Base-by-base conservation (phyloP, 2,113 vertebrate species). In the Engystomops pustulosus region DNA sequence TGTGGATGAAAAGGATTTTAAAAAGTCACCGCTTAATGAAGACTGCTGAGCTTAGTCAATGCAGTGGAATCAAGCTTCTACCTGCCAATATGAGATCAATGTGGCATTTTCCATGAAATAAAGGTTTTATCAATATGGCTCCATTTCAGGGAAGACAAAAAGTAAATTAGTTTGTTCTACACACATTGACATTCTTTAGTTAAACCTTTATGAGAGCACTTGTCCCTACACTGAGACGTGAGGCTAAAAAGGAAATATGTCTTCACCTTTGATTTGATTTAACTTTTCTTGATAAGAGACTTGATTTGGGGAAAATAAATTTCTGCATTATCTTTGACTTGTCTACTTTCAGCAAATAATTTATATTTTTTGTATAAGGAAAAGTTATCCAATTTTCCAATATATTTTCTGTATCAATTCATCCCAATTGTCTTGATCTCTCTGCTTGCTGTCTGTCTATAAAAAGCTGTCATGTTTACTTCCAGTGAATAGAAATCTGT, bases 111-210 rank as follows among this genome's bases (percentile, higher is more conserved):
- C 85, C 68, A 88, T 86, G 83, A 91, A 93, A 92, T 90, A 89
- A 88, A 91, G 88, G 87, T 86, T 90, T 91, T 91, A 88, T 93
- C 88, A 89, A 86, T 88, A 79, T 82, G 89, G 85, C 85, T 87
- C 89, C 88, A 89, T 92, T 92, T 91, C 89, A 87, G 78, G 77
- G 65, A 86, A 4, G 34, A 41, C 85, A 84, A 85, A 10, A 25
- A 85, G 47, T 30, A 79, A 85, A 72, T 6, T 20, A 1, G 0
- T 71, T 88, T 87, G 45, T 88, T 87, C 8, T 38, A 9, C 25
- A 49, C 70, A 20, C 17, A 7, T 9, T 85, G 68, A 71, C 30
- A 20, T 49, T 69, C 69, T 27, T 30, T 30, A 47, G 44, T 74
- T 47, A 74, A 47, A 78, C 34, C 32, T 69, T 23, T 47, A 67